Evolutionary conservation across 2,113 vertebrate species (phyloP).

Genomic region (Antidorcas marsupialis): DNA sequence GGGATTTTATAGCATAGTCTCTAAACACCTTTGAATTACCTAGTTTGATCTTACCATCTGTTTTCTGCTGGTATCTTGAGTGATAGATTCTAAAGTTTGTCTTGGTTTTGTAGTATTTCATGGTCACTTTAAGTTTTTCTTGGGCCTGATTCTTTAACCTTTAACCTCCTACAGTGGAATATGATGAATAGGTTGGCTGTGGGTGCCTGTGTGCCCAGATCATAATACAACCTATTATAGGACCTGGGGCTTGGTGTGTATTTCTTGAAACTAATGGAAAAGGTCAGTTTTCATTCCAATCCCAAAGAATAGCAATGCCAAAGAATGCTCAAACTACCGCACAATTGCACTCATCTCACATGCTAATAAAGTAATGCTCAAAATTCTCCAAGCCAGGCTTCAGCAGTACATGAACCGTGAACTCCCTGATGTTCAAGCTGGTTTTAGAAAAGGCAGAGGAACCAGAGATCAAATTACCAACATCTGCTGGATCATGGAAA

Average conservation of each 20-base stretch:
- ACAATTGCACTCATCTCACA: too few species aligned
- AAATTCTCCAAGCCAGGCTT: too few species aligned
- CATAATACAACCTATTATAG: neutral
- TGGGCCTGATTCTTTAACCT: neutral
- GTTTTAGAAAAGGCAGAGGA: too few species aligned
- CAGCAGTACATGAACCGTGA: too few species aligned
- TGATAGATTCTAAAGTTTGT: constrained; percentile 22
- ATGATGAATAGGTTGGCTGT: neutral
- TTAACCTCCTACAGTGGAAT: neutral
- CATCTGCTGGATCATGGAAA: too few species aligned
- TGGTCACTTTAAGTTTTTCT: neutral
- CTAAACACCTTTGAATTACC: neutral
- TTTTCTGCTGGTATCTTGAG: constrained; percentile 5
- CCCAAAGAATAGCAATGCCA: too few species aligned
- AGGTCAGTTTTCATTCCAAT: too few species aligned
- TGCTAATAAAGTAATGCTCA: too few species aligned
- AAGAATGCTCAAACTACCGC: too few species aligned
- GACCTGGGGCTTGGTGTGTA: neutral
- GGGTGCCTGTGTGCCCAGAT: neutral
- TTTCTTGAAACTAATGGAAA: neutral
- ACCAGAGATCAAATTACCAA: too few species aligned
- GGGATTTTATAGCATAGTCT: neutral
- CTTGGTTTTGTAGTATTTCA: neutral
- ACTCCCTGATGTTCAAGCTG: too few species aligned
- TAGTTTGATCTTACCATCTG: neutral